A percentile compares a stretch with the other conserved stretches of the same genome.
phyloP scores from a whole-genome alignment of 2,113 vertebrate genomes.

The Heptranchias perlo region DNA sequence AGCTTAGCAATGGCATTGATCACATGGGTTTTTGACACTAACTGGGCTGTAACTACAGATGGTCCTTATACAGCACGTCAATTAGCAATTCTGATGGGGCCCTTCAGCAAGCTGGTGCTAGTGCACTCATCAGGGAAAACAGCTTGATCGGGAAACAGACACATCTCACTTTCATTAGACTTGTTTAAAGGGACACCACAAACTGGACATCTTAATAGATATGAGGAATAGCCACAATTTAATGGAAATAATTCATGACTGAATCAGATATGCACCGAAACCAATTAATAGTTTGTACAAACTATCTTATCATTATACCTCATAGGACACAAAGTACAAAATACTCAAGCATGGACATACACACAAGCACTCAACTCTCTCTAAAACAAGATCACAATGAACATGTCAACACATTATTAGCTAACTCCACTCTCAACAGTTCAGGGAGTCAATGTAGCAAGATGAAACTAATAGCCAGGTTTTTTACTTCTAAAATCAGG shows the following conservation, averaged over 20 bases:
- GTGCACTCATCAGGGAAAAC: neutral
- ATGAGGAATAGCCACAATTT: neutral
- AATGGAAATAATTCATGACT: neutral
- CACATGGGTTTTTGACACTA: neutral
- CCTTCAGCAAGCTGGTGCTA: neutral
- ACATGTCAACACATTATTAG: neutral
- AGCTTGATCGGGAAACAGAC: conserved; percentile 2
- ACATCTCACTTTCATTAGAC: neutral
- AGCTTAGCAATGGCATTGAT: neutral
- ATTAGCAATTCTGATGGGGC: conserved; percentile 28
- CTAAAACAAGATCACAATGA: neutral
- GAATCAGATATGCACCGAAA: neutral
- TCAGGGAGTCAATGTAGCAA: too few species aligned
- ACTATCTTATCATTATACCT: neutral
- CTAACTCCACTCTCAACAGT: too few species aligned
- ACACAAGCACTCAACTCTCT: neutral
- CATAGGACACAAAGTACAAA: neutral
- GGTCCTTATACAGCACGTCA: neutral
- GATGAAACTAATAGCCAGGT: too few species aligned
- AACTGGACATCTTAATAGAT: neutral
- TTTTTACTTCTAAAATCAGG: too few species aligned
- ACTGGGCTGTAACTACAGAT: neutral
- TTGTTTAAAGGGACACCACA: neutral
- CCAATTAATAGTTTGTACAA: neutral
- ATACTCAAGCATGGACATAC: neutral